phyloP scores from a whole-genome alignment of 2,888 invertebrate species.

The Eupelmus urozonus region DNA sequence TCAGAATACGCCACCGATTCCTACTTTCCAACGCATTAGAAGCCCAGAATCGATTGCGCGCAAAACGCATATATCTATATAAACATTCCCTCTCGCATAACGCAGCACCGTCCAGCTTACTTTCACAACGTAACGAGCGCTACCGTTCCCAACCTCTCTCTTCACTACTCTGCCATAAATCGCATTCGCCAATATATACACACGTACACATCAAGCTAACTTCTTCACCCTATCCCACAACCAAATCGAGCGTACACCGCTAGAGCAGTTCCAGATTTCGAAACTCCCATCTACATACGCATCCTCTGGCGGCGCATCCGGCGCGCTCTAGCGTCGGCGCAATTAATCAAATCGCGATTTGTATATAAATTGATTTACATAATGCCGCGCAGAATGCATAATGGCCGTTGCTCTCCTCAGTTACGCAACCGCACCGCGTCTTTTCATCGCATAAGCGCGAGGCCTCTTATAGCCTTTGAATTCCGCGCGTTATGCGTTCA shows the following conservation, averaged over 20 bases:
- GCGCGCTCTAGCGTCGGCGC: not conserved
- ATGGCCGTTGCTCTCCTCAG: constrained; percentile 12
- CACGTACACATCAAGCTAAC: not conserved
- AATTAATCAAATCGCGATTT: constrained; percentile 49
- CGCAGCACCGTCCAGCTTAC: too few species aligned
- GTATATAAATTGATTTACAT: constrained; percentile 51
- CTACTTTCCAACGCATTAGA: too few species aligned
- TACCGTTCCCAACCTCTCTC: not conserved
- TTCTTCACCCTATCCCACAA: not conserved
- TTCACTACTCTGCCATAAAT: constrained; percentile 8
- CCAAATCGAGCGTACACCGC: not conserved
- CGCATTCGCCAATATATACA: not conserved
- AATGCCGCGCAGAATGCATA: constrained; percentile 37
- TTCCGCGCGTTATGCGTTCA: not conserved
- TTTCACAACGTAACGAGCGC: too few species aligned
- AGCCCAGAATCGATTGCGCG: too few species aligned
- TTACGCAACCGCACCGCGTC: constrained; percentile 1
- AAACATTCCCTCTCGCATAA: too few species aligned
- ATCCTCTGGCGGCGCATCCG: not conserved
- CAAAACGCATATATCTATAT: too few species aligned
- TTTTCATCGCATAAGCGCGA: not conserved
- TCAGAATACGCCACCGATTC: too few species aligned
- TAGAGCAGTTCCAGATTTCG: constrained; percentile 12
- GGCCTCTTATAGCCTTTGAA: not conserved
- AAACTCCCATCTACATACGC: not conserved